Conservation (phyloP, 2,888 invertebrate species). For the Myopa testacea region DNA sequence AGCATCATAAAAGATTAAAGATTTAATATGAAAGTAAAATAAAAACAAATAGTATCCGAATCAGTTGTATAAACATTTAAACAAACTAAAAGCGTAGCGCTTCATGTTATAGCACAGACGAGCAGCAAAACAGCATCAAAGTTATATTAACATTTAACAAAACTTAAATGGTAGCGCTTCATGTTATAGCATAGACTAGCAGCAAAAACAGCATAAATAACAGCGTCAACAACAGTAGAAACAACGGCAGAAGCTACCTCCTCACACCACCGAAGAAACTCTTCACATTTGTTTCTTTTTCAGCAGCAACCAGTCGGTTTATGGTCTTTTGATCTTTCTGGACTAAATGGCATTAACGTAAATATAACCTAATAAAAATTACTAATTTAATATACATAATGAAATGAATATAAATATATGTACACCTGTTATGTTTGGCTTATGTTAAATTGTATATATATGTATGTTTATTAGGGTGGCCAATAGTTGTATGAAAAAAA, state of each 20-base stretch:
- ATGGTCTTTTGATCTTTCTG: constrained; percentile 38
- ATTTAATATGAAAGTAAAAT: background rate
- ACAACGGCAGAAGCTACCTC: constrained; percentile 63
- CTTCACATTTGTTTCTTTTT: constrained; percentile 39
- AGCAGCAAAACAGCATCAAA: constrained; percentile 32
- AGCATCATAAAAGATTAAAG: no score
- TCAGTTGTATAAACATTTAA: background rate
- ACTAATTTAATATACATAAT: background rate
- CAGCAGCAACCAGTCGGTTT: constrained; percentile 38
- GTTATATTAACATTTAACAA: background rate
- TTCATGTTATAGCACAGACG: constrained; percentile 19
- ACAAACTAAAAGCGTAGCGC: background rate
- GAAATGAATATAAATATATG: background rate
- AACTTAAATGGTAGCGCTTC: background rate
- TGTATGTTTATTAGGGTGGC: no score
- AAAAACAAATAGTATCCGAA: background rate
- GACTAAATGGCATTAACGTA: constrained; percentile 49
- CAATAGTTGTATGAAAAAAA: no score
- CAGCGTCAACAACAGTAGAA: constrained; percentile 19
- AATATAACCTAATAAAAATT: constrained; percentile 18
- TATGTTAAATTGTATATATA: no score
- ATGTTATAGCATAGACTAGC: constrained; percentile 33
- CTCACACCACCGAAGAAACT: constrained; percentile 31
- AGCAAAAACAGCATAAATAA: constrained; percentile 52
- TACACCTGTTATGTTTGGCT: no score